Percentiles rank a stretch among this genome's conserved stretches.
Conservation (phyloP, 1,140 invertebrate species). For the Temnothorax nylanderi region DNA sequence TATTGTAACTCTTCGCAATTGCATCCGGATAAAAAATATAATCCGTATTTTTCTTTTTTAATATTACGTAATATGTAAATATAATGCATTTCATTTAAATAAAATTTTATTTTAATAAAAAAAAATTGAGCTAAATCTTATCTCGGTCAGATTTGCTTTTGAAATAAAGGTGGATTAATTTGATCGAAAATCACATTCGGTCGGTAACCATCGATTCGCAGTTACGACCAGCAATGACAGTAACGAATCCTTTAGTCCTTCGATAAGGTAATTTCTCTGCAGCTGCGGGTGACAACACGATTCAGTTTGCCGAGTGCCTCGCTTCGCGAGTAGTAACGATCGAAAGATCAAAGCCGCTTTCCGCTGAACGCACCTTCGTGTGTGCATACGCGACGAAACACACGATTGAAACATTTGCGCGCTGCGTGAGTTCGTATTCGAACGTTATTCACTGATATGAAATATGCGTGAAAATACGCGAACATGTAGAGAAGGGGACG, state of each 20-base stretch:
- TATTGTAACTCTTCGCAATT: background rate
- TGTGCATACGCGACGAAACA: background rate
- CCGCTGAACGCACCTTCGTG: background rate
- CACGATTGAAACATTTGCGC: background rate
- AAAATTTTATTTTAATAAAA: background rate
- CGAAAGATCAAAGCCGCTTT: conserved; percentile 64
- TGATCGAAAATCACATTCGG: background rate
- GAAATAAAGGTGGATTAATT: background rate
- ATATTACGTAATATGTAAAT: background rate
- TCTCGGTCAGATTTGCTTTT: background rate
- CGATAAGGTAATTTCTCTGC: conserved; percentile 21
- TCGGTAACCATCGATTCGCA: background rate
- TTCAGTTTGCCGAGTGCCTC: background rate
- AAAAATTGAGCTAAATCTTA: background rate
- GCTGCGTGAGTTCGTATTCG: background rate
- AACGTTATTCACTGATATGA: background rate
- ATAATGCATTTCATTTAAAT: background rate
- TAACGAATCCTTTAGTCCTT: conserved; percentile 46
- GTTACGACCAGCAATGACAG: background rate
- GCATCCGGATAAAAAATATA: background rate
- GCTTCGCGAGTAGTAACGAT: background rate
- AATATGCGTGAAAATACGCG: background rate
- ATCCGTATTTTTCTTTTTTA: background rate
- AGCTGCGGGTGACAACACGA: background rate
- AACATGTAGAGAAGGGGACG: background rate